Base-by-base conservation (phyloP, 2,888 invertebrate genomes). In the Archaeoteleia sp. region DNA sequence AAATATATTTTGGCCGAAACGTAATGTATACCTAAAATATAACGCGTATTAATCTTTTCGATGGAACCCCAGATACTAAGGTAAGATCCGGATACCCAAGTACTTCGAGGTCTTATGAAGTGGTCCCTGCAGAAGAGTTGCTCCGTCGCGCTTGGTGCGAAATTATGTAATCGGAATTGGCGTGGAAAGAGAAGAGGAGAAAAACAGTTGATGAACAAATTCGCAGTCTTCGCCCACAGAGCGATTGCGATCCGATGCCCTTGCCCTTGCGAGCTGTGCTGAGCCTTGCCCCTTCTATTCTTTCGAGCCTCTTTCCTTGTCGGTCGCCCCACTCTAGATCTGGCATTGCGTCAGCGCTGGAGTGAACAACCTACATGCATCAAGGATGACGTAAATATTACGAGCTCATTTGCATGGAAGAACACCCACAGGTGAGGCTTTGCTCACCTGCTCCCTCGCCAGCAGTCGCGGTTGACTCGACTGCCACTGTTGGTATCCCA, bases 361-460 rank as follows among this genome's bases (percentile, higher is more conserved):
- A 76, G 80, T 71, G 78, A 81, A 79, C 77, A 77, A 78, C 77
- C 80, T 80, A 75, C 65, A 67, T 67, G 67, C 73, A 79, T 74
- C 69, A 66, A 73, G 70, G 73, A 74, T 78, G 77, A 81, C 76
- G 80, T 77, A 82, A 82, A 80, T 79, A 79, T 80, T 79, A 79
- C 76, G 72, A 72, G 74, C 80, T 81, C 78, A 77, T 82, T 82
- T 80, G 76, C 76, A 71, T 62, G 54, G 58, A 53, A 62, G 62
- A 66, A 62, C 58, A 53, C 62, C 62, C 58, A 58, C 62, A 58
- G 70, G 66, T 62, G 66, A 43, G 57, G 35, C 53, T 13, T 39
- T 20, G 54, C 45, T 60, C 45, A 35, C 40, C 23, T 46, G 48
- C 42, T 48, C 30, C 51, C 63, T 51, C 23, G 25, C 48, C 34